Conservation (phyloP, 2,797 vertebrate genomes). For the Tympanoctomys barrerae region DNA sequence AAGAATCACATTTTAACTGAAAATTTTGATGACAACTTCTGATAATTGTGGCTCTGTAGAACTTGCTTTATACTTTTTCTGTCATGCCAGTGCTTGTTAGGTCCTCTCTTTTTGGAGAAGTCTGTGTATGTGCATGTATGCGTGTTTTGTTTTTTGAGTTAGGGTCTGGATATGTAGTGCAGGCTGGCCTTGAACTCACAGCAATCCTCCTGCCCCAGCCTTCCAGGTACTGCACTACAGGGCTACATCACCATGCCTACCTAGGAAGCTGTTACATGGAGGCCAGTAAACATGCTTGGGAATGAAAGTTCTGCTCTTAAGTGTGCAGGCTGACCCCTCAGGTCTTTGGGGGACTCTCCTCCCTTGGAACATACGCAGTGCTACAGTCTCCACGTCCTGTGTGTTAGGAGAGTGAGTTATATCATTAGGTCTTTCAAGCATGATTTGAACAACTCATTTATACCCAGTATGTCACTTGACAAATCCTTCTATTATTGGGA, state of each 20-base stretch:
- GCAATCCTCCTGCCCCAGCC: background rate
- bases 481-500: slow-evolving; percentile 40
- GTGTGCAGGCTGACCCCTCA: slow-evolving; percentile 88
- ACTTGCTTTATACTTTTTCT: too few relatives aligned
- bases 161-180: background rate
- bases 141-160: background rate
- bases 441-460: slow-evolving; percentile 39
- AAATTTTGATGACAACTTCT: slow-evolving; percentile 14
- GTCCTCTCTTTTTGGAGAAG: too few relatives aligned
- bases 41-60: too few relatives aligned
- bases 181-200: background rate
- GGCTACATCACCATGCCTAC: background rate
- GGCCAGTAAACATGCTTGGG: slow-evolving; percentile 90
- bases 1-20: slow-evolving; percentile 36
- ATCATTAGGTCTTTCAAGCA: slow-evolving; percentile 14
- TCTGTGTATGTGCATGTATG: too few relatives aligned
- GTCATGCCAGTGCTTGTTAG: too few relatives aligned
- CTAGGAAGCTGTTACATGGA: slow-evolving; percentile 88
- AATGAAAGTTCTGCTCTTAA: slow-evolving; percentile 89
- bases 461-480: slow-evolving; percentile 44
- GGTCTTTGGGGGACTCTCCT: slow-evolving; percentile 49
- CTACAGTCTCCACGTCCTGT: background rate
- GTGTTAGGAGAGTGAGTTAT: background rate
- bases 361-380: background rate
- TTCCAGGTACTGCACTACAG: background rate